These are phyloP conservation scores for Nemopilema nomurai DNA, from an alignment of 30 jellyfish, hydroid and myxozoan genomes.

Conservation along the genomic window DNA sequence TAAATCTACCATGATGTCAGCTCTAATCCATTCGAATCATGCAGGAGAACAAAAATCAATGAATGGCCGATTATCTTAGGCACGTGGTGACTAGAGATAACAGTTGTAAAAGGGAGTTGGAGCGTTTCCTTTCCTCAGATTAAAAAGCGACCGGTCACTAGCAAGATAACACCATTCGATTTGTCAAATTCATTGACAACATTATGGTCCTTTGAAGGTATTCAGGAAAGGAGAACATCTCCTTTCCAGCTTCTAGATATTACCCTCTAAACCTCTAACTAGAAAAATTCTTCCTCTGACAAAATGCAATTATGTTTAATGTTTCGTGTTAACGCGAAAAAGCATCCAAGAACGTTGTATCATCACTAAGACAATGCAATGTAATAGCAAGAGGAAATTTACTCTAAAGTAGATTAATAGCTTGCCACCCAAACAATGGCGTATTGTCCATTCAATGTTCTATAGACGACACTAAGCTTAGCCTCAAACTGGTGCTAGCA, in stretches of 20 bases:
- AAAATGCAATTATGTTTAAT: no score
- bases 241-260: background rate
- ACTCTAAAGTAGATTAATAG: no score
- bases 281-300: no score
- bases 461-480: no score
- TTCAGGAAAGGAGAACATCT: background rate
- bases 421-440: no score
- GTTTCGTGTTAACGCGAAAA: no score
- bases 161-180: background rate
- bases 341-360: no score
- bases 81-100: background rate
- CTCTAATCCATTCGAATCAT: slow-evolving; percentile 1
- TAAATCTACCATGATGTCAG: slow-evolving; percentile 4
- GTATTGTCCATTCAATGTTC: no score
- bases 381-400: no score
- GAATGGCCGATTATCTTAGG: slow-evolving; percentile 17
- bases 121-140: background rate
- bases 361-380: no score
- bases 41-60: background rate
- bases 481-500: no score
- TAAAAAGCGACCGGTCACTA: background rate
- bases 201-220: background rate
- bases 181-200: background rate
- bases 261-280: no score
- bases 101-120: background rate